Base-by-base conservation (phyloP, 2,888 invertebrate species). In the Leuctra nigra region DNA sequence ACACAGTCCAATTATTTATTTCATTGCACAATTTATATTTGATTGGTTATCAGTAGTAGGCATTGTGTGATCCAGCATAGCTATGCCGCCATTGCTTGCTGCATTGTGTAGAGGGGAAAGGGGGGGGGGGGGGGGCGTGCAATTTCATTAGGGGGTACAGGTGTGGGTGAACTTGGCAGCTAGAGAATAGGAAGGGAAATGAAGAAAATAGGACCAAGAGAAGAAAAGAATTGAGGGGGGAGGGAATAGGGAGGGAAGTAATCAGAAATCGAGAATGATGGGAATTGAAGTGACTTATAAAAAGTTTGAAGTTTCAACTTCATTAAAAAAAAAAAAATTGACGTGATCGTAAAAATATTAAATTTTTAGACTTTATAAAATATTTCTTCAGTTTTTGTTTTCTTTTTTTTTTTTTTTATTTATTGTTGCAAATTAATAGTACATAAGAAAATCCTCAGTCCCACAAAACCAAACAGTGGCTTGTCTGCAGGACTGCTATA, bases 71-170 rank as follows among this genome's bases (percentile, higher is more conserved):
- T 38, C 9, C 38, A 14, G 38, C 11, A 38, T n/a, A 4, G 38
- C 2, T 6, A 14, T 13, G 16, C 18, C 18, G 16, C 18, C 39
- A 39, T 6, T 4, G 39, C n/a, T 4, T 44, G 22, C 9, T 18
- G 44, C n/a, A 44, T n/a, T 20, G 44, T 4, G 44, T 44, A 4
- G 4, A 23, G 23, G 44, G 22, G n/a, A 20, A 18, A n/a, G n/a
- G 23, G 44, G 4, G 14, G 41, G 41, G 23, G 14, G 29, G 48
- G 25, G 20, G 22, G 35, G 50, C 9, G 55, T 23, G 56, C 54
- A 59, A 59, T 59, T 54, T 56, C 56, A 59, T 59, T 59, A 59
- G 20, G 39, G 55, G 56, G 56, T 56, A 59, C 56, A 59, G 56
- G 56, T 59, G 54, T 25, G 54, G 35, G 44, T 44, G 44, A 44